Base-by-base conservation (phyloP, 1,140 invertebrate genomes). In the Metaphire vulgaris region DNA sequence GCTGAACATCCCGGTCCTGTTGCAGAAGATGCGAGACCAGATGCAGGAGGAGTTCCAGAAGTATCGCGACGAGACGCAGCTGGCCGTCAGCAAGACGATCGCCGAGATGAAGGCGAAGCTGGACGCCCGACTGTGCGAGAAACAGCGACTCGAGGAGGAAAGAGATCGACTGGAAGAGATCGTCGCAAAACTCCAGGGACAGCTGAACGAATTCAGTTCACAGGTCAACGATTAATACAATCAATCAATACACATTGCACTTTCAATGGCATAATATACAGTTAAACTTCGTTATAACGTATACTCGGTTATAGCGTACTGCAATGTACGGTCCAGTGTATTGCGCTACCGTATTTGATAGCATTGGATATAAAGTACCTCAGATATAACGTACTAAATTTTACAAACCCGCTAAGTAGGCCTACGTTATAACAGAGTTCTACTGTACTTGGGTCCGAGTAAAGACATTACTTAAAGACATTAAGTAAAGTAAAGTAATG, bases 31-130 rank as follows among this genome's bases (percentile, higher is more conserved):
- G 41, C 6, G 41, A 21, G 41, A 56, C 41, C 41, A 56, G 41
- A 56, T 56, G 41, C 41, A 56, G 41, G 41, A 56, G 41, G 41
- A 56, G 41, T 56, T 56, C 41, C 41, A 56, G 41, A 56, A 56
- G 41, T 56, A 56, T 21, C 41, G 41, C 41, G 6, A 12, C 6
- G 41, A 56, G 41, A 21, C 21, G 41, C 6, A 56, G 41, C 41
- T 12, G 41, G 41, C 41, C 41, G 41, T 56, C 41, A 56, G 21
- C 21, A 6, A 21, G 6, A 56, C 41, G 41, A 56, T 56, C 41
- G 41, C 6, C 6, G 41, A 56, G 41, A 56, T 56, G 41, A 56
- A 56, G 41, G 41, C 41, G 6, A 56, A 56, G 41, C 41, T 56
- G 41, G 41, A 56, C 41, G 41, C 41, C 41, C 6, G 41, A 21